Percentiles rank a stretch among this genome's conserved stretches.
Evolutionary conservation across 2,797 vertebrate species (phyloP).

Genomic region (Macrochelys suwanniensis): DNA sequence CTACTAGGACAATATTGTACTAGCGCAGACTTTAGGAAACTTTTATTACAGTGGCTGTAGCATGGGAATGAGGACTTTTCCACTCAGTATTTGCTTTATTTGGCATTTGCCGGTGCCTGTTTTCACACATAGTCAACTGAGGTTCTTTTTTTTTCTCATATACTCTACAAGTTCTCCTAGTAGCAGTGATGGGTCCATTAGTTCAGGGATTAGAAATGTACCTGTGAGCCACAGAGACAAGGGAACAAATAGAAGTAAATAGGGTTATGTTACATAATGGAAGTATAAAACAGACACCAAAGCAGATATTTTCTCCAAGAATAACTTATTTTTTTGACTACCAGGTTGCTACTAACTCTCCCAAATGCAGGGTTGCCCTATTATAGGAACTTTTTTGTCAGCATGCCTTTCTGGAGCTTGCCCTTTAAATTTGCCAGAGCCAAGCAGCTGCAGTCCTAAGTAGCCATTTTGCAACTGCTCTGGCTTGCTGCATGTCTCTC

Average conservation of each 20-base stretch:
- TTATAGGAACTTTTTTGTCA: neutral
- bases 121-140: neutral
- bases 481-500: neutral
- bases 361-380: neutral
- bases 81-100: neutral
- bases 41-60: neutral
- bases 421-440: neutral
- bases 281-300: neutral
- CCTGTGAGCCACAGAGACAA: neutral
- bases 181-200: neutral
- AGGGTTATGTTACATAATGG: neutral
- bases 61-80: neutral
- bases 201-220: neutral
- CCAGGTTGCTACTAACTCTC: neutral
- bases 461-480: neutral
- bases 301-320: neutral
- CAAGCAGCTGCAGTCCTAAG: neutral
- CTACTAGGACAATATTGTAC: neutral
- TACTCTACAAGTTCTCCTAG: neutral
- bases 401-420: neutral
- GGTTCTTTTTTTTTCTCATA: neutral
- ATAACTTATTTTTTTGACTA: neutral
- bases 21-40: neutral
- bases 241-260: neutral
- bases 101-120: neutral